Evolutionary conservation across 2,888 invertebrate species (phyloP).

Genomic region (Trachelus tabidus): DNA sequence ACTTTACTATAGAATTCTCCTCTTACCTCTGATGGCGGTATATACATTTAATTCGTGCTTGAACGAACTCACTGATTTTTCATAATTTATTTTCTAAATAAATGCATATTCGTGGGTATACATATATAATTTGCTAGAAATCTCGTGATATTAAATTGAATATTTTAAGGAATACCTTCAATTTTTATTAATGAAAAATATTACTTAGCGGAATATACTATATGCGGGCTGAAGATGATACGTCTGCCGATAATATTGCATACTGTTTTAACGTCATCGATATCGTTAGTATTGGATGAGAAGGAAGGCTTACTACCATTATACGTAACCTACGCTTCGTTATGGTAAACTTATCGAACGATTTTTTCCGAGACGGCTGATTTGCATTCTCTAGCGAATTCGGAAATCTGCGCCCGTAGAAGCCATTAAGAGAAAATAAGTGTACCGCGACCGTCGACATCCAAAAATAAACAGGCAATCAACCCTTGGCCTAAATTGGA

Average conservation of each 20-base stretch:
- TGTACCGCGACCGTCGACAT: conserved; percentile 7
- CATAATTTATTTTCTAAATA: not conserved
- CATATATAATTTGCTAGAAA: not conserved
- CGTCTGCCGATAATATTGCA: not conserved
- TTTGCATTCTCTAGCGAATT: conserved; percentile 30
- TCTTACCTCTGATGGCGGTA: not conserved
- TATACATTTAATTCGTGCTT: not conserved
- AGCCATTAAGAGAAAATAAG: conserved; percentile 17
- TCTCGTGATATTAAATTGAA: not conserved
- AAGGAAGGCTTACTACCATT: conserved; percentile 18
- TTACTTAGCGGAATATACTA: not conserved
- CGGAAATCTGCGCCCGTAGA: conserved; percentile 27
- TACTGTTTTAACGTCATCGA: not conserved
- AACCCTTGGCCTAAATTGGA: conserved; percentile 30
- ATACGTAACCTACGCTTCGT: conserved; percentile 13
- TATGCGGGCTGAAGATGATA: not conserved
- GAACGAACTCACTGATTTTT: not conserved
- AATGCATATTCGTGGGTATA: not conserved
- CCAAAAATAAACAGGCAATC: conserved; percentile 31
- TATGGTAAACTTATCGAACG: conserved; percentile 33
- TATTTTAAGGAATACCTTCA: not conserved
- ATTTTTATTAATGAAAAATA: not conserved
- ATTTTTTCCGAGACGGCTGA: conserved; percentile 31
- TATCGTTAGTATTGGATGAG: not conserved
- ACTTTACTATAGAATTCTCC: not conserved